Conservation (phyloP, 2,888 invertebrate species). For the Drosophila phalerata region DNA sequence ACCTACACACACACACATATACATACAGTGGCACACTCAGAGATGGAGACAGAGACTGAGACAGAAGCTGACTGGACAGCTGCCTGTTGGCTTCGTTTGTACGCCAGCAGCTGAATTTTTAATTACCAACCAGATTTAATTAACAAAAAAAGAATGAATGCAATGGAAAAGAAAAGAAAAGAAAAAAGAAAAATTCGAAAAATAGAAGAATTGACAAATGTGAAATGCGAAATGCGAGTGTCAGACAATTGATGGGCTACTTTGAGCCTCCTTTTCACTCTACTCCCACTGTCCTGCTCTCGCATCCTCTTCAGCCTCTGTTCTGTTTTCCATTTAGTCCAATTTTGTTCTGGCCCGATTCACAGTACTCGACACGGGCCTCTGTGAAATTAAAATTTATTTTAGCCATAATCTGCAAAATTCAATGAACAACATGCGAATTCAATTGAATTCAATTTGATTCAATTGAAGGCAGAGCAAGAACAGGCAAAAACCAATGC, state of each 20-base stretch:
- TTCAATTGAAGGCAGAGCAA: slow-evolving; percentile 63
- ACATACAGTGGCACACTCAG: neutral
- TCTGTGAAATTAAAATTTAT: slow-evolving; percentile 73
- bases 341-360: neutral
- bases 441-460: slow-evolving; percentile 75
- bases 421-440: slow-evolving; percentile 74
- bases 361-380: slow-evolving; percentile 22
- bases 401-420: slow-evolving; percentile 76
- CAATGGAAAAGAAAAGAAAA: neutral
- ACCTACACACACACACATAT: neutral
- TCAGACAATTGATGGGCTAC: slow-evolving; percentile 33
- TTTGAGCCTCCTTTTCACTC: neutral
- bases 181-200: neutral
- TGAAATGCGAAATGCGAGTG: slow-evolving; percentile 26
- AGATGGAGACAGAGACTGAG: neutral
- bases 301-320: neutral
- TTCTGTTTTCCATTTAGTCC: neutral
- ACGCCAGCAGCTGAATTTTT: slow-evolving; percentile 58
- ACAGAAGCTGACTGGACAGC: slow-evolving; percentile 1
- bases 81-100: slow-evolving; percentile 4
- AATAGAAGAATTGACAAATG: slow-evolving; percentile 29
- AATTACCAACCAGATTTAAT: slow-evolving; percentile 69
- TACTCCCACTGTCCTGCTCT: neutral
- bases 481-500: slow-evolving; percentile 16
- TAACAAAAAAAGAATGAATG: slow-evolving; percentile 36